These are phyloP conservation scores for Pteropus alecto DNA, from an alignment of 2,113 vertebrate genomes.

Conservation along the genomic window DNA sequence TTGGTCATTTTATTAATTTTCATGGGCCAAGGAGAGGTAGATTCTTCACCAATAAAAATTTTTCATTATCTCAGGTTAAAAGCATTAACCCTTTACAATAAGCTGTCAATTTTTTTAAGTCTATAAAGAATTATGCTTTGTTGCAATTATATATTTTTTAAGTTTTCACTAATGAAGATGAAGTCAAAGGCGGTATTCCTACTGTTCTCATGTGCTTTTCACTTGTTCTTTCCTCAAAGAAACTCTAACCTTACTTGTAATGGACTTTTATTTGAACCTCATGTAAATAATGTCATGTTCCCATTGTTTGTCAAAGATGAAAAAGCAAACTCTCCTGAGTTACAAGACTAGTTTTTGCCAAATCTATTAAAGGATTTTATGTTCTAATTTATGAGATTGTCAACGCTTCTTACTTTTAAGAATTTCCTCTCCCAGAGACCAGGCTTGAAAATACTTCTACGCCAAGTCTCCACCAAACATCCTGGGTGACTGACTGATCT, in stretches of 20 bases:
- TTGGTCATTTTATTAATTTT: background rate
- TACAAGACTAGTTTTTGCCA: background rate
- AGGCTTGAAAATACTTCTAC: background rate
- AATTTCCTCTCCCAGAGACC: background rate
- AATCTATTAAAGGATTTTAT: conserved; percentile 24
- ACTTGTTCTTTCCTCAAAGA: background rate
- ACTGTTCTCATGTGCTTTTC: background rate
- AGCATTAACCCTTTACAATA: background rate
- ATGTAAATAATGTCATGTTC: background rate
- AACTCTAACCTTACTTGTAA: background rate
- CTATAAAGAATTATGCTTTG: background rate
- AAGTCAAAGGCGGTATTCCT: background rate
- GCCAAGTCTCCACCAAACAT: background rate
- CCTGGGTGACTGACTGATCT: background rate
- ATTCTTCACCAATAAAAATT: background rate
- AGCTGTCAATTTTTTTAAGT: background rate
- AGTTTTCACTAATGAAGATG: background rate
- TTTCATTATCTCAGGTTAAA: background rate
- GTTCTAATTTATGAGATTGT: background rate
- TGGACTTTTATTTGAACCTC: background rate
- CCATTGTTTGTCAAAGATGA: background rate
- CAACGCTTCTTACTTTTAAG: background rate
- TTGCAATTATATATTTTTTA: background rate
- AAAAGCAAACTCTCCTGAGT: background rate
- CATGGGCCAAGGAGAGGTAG: background rate